Percentiles rank a stretch among this genome's conserved stretches.
Conservation (phyloP, 2,113 vertebrate species). For the Gymnorhina tibicen region DNA sequence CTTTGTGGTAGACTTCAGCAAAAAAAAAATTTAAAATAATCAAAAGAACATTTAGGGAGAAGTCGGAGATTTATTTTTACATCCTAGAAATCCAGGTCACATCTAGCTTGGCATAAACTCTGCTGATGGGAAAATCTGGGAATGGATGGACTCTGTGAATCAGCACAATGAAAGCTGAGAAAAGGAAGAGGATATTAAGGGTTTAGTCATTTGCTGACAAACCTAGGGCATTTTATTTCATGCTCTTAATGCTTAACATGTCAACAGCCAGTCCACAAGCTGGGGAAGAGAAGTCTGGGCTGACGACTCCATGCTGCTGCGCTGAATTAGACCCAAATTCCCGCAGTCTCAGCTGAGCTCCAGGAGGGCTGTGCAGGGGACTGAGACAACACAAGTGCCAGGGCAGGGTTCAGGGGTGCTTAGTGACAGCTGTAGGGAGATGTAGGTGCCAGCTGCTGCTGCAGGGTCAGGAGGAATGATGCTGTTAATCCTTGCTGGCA, state of each 20-base stretch:
- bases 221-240: background rate
- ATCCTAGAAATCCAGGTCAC: constrained; percentile 1
- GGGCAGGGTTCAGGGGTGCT: background rate
- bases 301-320: background rate
- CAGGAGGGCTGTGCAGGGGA: background rate
- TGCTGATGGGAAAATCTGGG: constrained; percentile 19
- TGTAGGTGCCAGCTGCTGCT: background rate
- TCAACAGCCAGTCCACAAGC: background rate
- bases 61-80: background rate
- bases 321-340: background rate
- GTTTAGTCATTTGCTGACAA: constrained; percentile 42
- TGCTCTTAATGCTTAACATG: background rate
- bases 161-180: constrained; percentile 25
- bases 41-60: background rate
- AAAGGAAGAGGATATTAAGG: constrained; percentile 15
- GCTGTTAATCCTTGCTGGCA: background rate
- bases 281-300: background rate
- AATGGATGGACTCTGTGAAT: constrained; percentile 4
- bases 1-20: background rate
- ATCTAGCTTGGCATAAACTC: constrained; percentile 3
- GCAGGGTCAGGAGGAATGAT: background rate
- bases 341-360: background rate
- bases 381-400: background rate
- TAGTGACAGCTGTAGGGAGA: background rate
- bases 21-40: background rate